Conservation (phyloP, 1,140 invertebrate species). For the Aphis gossypii region DNA sequence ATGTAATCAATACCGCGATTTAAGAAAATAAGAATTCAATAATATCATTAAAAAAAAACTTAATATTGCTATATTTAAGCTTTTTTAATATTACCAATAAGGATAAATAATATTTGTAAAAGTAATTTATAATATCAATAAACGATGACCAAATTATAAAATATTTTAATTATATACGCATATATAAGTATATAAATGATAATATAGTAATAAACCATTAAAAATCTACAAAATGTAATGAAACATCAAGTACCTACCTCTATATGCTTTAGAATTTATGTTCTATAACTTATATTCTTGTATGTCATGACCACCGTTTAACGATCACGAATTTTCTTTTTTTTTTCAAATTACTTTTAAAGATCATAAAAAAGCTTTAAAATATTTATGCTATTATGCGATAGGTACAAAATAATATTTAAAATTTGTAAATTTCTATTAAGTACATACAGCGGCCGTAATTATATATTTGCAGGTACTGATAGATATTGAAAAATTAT, state of each 20-base stretch:
- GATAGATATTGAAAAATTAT: not conserved
- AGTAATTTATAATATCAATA: not conserved
- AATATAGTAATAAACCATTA: not conserved
- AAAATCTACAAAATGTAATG: not conserved
- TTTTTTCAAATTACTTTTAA: not conserved
- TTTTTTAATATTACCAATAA: not conserved
- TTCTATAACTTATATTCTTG: not conserved
- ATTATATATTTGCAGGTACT: not conserved
- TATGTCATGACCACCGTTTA: not conserved
- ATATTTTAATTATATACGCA: not conserved
- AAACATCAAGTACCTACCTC: not conserved
- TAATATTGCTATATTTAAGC: too few relatives aligned
- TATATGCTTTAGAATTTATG: not conserved
- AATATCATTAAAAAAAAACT: not conserved
- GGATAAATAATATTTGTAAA: not conserved
- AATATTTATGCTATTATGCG: not conserved
- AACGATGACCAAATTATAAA: not conserved
- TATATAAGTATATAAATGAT: not conserved
- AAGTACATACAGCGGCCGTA: too few relatives aligned
- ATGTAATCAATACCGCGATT: not conserved
- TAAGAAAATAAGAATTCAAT: not conserved
- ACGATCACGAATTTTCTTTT: not conserved
- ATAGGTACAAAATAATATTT: not conserved
- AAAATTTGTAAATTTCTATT: not conserved
- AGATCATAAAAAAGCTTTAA: slow-evolving; percentile 5